phyloP scores from a whole-genome alignment of 1,140 invertebrate species.

The Saccostrea echinata region DNA sequence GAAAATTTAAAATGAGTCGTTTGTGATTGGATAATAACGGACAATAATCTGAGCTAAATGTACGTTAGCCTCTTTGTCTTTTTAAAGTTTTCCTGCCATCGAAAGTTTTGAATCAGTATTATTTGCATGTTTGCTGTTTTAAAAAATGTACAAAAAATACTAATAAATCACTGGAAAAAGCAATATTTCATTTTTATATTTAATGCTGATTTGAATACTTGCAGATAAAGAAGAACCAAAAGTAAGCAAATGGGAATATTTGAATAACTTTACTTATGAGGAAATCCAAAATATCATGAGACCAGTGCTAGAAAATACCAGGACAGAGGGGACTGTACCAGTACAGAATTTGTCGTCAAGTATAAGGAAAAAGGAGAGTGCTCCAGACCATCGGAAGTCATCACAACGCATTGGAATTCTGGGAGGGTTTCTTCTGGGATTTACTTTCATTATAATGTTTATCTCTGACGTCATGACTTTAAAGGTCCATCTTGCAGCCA shows the following conservation, averaged over 20 bases:
- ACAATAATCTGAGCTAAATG: too few relatives aligned
- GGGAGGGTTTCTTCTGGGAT: background rate
- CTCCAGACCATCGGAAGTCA: background rate
- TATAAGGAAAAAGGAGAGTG: background rate
- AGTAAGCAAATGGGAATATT: slow-evolving; percentile 18
- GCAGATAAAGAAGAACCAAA: slow-evolving; percentile 14
- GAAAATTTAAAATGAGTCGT: too few relatives aligned
- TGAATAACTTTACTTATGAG: background rate
- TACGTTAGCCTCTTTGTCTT: too few relatives aligned
- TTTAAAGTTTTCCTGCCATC: too few relatives aligned
- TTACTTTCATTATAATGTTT: background rate
- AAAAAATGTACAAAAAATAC: too few relatives aligned
- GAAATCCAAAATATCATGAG: slow-evolving; percentile 6
- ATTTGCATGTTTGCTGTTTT: too few relatives aligned
- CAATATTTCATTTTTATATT: too few relatives aligned
- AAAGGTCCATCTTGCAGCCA: background rate
- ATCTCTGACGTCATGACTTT: background rate
- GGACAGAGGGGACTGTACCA: background rate
- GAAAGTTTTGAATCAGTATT: too few relatives aligned
- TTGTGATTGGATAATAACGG: too few relatives aligned
- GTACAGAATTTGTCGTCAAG: background rate
- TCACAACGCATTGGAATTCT: slow-evolving; percentile 20
- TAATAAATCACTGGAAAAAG: too few relatives aligned
- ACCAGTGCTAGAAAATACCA: background rate
- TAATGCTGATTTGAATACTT: background rate